Conservation (phyloP, 2,888 invertebrate genomes). For the Drosophila putrida region DNA sequence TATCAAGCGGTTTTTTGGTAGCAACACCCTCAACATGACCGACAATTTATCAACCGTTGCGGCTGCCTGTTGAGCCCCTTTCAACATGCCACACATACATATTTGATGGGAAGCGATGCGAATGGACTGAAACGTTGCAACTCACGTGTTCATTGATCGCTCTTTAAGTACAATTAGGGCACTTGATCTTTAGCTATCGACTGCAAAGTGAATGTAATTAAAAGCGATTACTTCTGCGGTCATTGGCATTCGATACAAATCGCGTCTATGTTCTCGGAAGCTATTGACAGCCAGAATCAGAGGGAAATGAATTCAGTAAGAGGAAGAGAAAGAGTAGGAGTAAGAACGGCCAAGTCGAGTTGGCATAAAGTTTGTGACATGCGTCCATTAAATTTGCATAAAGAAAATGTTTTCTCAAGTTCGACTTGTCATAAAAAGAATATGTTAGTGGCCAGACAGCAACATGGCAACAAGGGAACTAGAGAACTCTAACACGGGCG, state of each 20-base stretch:
- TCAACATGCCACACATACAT: constrained; percentile 26
- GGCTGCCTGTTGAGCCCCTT: constrained; percentile 36
- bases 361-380: constrained; percentile 53
- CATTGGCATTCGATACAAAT: constrained; percentile 39
- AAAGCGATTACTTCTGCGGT: constrained; percentile 62
- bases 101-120: constrained; percentile 15
- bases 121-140: neutral
- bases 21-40: constrained; percentile 49
- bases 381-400: constrained; percentile 67
- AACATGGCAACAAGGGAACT: constrained; percentile 17
- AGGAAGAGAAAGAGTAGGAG: neutral
- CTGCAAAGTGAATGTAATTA: constrained; percentile 54
- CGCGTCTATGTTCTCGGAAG: neutral
- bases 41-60: constrained; percentile 63
- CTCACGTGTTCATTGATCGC: constrained; percentile 59
- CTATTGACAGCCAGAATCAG: neutral
- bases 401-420: constrained; percentile 42
- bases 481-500: constrained; percentile 8
- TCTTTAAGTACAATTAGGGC: constrained; percentile 58
- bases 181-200: constrained; percentile 67
- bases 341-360: neutral
- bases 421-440: constrained; percentile 61
- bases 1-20: constrained; percentile 53
- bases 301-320: constrained; percentile 21
- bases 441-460: constrained; percentile 52